A percentile compares a stretch with the other conserved stretches of the same genome.
Evolutionary conservation across 1,140 invertebrate species (phyloP).

Genomic region (Pseudomyrmex pallidus): DNA sequence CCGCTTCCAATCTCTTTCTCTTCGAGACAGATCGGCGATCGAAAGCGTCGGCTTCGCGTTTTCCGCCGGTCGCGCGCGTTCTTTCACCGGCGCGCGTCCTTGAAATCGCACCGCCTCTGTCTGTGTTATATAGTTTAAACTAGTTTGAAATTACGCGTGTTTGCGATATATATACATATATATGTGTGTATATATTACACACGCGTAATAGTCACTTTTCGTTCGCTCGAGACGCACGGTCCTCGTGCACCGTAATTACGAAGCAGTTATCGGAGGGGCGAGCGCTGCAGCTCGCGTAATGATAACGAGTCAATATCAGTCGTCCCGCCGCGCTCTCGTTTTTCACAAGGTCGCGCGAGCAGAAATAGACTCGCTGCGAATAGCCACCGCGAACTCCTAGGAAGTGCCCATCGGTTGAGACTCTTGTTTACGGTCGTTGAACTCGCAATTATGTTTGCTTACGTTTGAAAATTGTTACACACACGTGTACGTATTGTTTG

Average conservation of each 20-base stretch:
- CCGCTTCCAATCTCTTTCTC: too few species aligned
- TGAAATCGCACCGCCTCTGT: conserved; percentile 12
- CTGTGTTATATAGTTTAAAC: conserved; percentile 14
- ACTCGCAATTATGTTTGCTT: conserved; percentile 42
- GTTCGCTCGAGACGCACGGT: conserved; percentile 1
- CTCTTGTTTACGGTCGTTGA: conserved; percentile 45
- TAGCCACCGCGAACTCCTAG: conserved; percentile 9
- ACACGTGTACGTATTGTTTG: not conserved
- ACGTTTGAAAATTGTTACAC: conserved; percentile 32
- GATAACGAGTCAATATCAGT: conserved; percentile 52
- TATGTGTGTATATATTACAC: too few species aligned
- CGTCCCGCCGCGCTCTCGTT: conserved; percentile 35
- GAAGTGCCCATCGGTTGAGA: conserved; percentile 39
- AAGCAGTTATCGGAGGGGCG: not conserved
- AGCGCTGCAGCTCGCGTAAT: conserved; percentile 3
- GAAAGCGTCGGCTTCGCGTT: not conserved
- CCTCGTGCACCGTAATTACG: conserved; percentile 6
- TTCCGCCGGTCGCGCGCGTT: not conserved
- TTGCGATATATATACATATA: not conserved
- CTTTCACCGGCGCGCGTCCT: conserved; percentile 23
- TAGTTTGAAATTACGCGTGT: conserved; percentile 29
- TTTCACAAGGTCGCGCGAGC: conserved; percentile 44
- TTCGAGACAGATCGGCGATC: too few species aligned
- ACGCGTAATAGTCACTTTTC: conserved; percentile 37
- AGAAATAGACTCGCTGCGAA: conserved; percentile 38